Evolutionary conservation across 2,113 vertebrate species (phyloP).

Genomic region (Eidolon helvum): DNA sequence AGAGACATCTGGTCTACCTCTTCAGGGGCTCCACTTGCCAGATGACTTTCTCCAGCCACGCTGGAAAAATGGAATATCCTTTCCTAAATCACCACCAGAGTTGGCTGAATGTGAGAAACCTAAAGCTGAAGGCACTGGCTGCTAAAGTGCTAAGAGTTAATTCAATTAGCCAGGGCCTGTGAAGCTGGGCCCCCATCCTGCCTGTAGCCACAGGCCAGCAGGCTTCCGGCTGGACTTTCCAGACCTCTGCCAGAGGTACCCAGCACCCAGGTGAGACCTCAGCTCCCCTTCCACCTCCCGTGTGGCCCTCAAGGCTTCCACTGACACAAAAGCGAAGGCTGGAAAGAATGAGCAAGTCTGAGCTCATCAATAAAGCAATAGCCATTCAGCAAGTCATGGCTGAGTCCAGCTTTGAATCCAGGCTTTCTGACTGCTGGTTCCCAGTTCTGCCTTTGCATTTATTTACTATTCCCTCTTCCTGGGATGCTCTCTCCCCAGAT

Average conservation of each 20-base stretch:
- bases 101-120: not conserved
- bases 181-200: not conserved
- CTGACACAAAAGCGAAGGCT: not conserved
- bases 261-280: not conserved
- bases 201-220: not conserved
- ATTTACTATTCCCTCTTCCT: not conserved
- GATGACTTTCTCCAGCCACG: not conserved
- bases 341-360: not conserved
- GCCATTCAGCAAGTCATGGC: not conserved
- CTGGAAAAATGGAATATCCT: not conserved
- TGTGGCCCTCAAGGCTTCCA: not conserved
- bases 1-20: constrained; percentile 30
- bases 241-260: not conserved
- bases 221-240: not conserved
- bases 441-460: not conserved
- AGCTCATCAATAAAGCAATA: rapidly evolving
- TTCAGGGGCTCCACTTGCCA: not conserved
- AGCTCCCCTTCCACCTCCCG: not conserved
- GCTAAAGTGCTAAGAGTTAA: not conserved
- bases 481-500: not conserved
- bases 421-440: not conserved
- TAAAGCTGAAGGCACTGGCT: not conserved
- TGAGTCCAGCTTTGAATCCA: not conserved
- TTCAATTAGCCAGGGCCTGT: not conserved
- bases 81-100: not conserved